Base-by-base conservation (phyloP, 2,888 invertebrate genomes). In the Amphimallon solstitiale region DNA sequence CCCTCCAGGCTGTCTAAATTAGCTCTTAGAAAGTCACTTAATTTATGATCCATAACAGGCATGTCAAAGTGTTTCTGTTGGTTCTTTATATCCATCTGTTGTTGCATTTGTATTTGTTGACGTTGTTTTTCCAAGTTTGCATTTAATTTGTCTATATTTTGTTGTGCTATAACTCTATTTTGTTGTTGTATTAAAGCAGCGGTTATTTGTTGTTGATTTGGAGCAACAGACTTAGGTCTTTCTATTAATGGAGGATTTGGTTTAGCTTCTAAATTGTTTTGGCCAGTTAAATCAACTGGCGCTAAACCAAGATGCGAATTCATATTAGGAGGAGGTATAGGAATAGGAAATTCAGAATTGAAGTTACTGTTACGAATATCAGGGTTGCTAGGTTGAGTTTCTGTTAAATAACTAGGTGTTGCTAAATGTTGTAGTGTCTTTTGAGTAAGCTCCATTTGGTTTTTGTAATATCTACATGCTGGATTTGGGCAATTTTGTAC, bases 401-500 rank as follows among this genome's bases (percentile, higher is more conserved):
- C 82, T n/a, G 77, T 75, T 40, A 83, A 74, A 70, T 82, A 83
- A 21, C 80, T 78, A 34, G 81, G 79, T 67, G 86, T 86, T 12
- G 87, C 85, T 66, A 90, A 81, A 79, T 90, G 90, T 75, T 91
- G 91, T 70, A 90, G 84, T 48, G 90, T 90, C 75, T 91, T 91
- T 73, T 90, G 90, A 23, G 88, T 88, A 79, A 88, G 84, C 76
- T 88, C 92, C 81, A 93, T 84, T 78, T 93, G 93, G 77, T 90
- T 93, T 80, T 94, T 94, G 78, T 93, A 94, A 78, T 92, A 94
- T 21, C 93, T 89, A 78, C 94, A 94, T 10, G 93, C 92, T 7
- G 93, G 93, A 81, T 93, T 93, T 0, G 94, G 93, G 75, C 94
- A 94, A 73, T 93, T 93, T 78, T 94, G 93, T 12, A 94, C 93